phyloP scores from a whole-genome alignment of 2,113 vertebrate species.

The Microcebus ravelobensis region DNA sequence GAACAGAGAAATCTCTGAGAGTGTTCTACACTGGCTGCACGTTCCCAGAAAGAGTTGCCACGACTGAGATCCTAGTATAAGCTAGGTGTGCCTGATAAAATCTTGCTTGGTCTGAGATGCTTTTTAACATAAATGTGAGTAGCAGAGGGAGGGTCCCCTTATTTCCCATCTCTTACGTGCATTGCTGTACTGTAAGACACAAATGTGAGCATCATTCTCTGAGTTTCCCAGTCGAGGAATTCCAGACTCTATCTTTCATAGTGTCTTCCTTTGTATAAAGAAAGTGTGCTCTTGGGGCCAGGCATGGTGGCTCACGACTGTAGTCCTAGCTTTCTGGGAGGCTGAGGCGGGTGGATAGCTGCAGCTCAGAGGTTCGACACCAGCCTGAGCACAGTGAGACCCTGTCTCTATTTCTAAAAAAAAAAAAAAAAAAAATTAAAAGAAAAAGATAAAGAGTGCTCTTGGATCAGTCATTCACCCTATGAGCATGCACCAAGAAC shows the following conservation, averaged over 20 bases:
- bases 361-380: too few relatives aligned
- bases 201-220: not conserved
- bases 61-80: not conserved
- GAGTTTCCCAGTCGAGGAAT: not conserved
- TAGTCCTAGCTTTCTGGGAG: too few relatives aligned
- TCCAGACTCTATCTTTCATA: not conserved
- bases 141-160: not conserved
- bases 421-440: too few relatives aligned
- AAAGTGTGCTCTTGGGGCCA: too few relatives aligned
- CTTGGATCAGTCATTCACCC: not conserved
- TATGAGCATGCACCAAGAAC: fast-evolving
- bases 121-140: not conserved
- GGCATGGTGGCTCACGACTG: too few relatives aligned
- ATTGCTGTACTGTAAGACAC: not conserved
- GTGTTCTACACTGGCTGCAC: fast-evolving
- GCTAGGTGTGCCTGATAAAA: fast-evolving
- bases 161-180: not conserved
- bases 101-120: not conserved
- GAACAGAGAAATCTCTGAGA: not conserved
- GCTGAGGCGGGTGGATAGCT: too few relatives aligned
- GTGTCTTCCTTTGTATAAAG: not conserved
- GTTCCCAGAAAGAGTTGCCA: not conserved
- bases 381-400: too few relatives aligned
- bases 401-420: too few relatives aligned
- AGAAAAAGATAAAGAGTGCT: too few relatives aligned